Evolutionary conservation across 2,888 invertebrate genomes (phyloP).

Genomic region (Dasysyrphus tricinctus): DNA sequence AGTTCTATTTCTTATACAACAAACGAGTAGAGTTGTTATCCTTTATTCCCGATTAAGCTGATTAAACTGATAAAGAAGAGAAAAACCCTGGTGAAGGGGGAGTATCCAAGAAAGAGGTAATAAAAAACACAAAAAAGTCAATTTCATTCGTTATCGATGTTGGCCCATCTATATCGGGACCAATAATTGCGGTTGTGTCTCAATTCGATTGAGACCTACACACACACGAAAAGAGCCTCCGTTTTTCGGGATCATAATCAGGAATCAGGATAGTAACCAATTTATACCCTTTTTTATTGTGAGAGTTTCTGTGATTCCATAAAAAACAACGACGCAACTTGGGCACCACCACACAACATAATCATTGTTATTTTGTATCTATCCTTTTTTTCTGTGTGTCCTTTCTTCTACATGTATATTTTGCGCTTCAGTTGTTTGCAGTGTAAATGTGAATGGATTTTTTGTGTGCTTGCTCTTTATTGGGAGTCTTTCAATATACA

Average conservation of each 20-base stretch:
- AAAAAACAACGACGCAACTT: conserved; percentile 64
- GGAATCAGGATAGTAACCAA: conserved; percentile 60
- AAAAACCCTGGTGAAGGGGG: conserved; percentile 49
- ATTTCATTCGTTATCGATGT: conserved; percentile 67
- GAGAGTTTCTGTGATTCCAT: conserved; percentile 62
- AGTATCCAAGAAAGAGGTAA: conserved; percentile 62
- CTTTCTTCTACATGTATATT: conserved; percentile 25
- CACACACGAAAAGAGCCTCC: conserved; percentile 12
- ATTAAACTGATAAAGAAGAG: conserved; percentile 53
- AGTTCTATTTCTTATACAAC: conserved; percentile 50
- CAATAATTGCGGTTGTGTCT: conserved; percentile 75
- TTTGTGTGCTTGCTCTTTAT: conserved; percentile 67
- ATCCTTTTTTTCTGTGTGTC: conserved; percentile 38
- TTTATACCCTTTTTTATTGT: conserved; percentile 72
- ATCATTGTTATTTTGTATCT: conserved; percentile 13
- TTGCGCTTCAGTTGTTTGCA: conserved; percentile 68
- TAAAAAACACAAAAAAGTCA: conserved; percentile 52
- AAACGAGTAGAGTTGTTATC: conserved; percentile 42
- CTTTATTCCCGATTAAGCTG: conserved; percentile 57
- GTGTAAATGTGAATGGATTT: conserved; percentile 65
- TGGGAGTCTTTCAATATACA: conserved; percentile 41
- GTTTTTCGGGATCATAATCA: conserved; percentile 22
- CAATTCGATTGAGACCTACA: conserved; percentile 61
- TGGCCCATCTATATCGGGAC: conserved; percentile 68
- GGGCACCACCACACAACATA: conserved; percentile 5